These are phyloP conservation scores for Pseudomugil tenellus DNA, from an alignment of 2,797 vertebrate species.

Conservation along the genomic window DNA sequence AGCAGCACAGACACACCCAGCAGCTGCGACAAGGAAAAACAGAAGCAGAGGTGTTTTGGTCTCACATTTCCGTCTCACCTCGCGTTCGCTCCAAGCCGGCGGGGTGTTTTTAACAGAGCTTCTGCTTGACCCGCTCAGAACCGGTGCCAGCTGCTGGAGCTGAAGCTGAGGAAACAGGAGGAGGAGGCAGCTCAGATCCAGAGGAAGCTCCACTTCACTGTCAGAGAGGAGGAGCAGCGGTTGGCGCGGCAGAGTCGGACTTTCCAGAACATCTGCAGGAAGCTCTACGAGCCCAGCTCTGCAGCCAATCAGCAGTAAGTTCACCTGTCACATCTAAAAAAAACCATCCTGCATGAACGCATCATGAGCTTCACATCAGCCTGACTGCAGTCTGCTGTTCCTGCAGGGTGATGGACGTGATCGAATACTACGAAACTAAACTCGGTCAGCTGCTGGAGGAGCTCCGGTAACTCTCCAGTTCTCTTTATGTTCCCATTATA, in stretches of 20 bases:
- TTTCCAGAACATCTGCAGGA: slow-evolving; percentile 81
- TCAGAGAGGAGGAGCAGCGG: slow-evolving; percentile 81
- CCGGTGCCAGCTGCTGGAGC: slow-evolving; percentile 77
- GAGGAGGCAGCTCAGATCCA: slow-evolving; percentile 79
- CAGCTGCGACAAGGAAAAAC: slow-evolving; percentile 83
- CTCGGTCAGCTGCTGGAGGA: slow-evolving; percentile 79
- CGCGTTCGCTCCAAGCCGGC: too few species aligned
- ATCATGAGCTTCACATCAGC: not conserved
- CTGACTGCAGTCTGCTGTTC: not conserved
- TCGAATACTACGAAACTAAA: slow-evolving; percentile 88
- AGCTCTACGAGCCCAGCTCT: slow-evolving; percentile 65
- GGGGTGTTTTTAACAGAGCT: too few species aligned
- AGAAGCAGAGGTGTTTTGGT: slow-evolving; percentile 54
- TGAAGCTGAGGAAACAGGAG: slow-evolving; percentile 79
- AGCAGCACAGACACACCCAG: slow-evolving; percentile 79
- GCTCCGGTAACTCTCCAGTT: slow-evolving; percentile 74
- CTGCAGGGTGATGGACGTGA: slow-evolving; percentile 85
- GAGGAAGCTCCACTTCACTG: slow-evolving; percentile 78
- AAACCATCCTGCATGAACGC: too few species aligned
- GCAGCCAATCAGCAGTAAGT: slow-evolving; percentile 83
- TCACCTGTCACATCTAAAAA: not conserved
- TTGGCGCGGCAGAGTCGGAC: slow-evolving; percentile 76
- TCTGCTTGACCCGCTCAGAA: slow-evolving; percentile 61
- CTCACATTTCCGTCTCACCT: too few species aligned
- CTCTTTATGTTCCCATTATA: too few species aligned